Evolutionary conservation across 35 echinoderm and acorn worm species (phyloP).

Genomic region (Lytechinus variegatus): DNA sequence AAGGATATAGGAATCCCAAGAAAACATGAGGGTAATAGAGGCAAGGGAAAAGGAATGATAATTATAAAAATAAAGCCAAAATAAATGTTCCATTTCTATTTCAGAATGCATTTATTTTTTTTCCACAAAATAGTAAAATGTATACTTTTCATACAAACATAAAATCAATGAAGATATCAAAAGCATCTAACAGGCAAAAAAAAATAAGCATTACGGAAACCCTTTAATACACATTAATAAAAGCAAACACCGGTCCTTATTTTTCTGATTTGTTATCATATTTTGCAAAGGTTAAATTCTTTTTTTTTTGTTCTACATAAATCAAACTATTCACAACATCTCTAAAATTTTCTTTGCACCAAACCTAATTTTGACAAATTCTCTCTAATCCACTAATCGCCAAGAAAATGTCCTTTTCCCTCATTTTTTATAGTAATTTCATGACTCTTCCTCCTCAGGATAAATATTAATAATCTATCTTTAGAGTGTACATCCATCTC

Average conservation of each 20-base stretch:
- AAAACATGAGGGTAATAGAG: no score
- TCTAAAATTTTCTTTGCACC: neutral
- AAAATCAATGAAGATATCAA: no score
- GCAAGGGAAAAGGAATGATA: no score
- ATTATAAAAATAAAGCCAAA: no score
- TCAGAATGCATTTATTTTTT: no score
- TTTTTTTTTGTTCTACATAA: no score
- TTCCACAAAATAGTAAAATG: no score
- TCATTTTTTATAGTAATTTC: neutral
- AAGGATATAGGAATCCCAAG: no score
- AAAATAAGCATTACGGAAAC: no score
- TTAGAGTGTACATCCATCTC: neutral
- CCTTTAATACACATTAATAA: neutral
- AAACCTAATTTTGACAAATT: neutral
- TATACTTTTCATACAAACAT: no score
- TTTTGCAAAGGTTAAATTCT: no score
- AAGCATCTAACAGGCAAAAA: neutral
- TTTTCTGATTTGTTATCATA: neutral
- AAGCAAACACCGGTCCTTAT: neutral
- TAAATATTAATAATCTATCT: neutral
- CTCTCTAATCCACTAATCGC: neutral
- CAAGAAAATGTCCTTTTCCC: neutral
- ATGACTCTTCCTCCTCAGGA: neutral
- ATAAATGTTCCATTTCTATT: no score
- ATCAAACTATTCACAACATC: neutral